Evolutionary conservation across 2,113 vertebrate species (phyloP), one percentile per base, ranked within the genome.

Genomic region (Pipra filicauda): DNA sequence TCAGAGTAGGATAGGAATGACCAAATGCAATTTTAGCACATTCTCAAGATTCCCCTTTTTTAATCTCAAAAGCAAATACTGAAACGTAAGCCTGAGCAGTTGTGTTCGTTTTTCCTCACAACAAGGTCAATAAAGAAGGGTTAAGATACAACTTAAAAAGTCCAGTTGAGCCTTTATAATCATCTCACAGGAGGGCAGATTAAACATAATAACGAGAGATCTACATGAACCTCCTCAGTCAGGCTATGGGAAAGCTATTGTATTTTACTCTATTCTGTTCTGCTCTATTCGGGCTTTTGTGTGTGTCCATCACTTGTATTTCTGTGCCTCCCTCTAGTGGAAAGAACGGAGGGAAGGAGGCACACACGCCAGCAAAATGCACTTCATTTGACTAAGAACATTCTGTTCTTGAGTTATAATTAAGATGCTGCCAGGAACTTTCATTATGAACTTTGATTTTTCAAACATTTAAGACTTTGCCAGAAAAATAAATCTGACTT

Each of bases 251-350:
- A 79, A 94, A 92, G 65, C 91, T 93, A 91, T 91, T 95, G 69
- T 95, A 92, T 78, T 95, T 89, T 84, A 58, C 15, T 77, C 85
- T 89, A 4, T 77, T 92, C 79, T 91, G 43, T 71, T 92, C 62
- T 79, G 67, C 59, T 93, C 76, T 81, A 86, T 92, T 93, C 22
- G 33, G 80, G 73, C 89, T 91, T 93, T 95, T 93, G 66, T 86
- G 59, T 70, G 52, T 49, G 65, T 84, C 85, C 75, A 73, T 49
- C 80, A 69, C 65, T 86, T 22, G 49, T 14, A 87, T 75, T 93
- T 95, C 69, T 89, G 83, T 96, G 86, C 90, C 65, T 96, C 96
- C 96, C 93, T 94, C 96, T 96, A 96, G 93, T 33, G 95, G 96
- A 91, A 97, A 94, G 76, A 62, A 84, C 8, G 49, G 49, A 93